Base-by-base conservation (phyloP, 2,113 vertebrate species). In the Salvator merianae region DNA sequence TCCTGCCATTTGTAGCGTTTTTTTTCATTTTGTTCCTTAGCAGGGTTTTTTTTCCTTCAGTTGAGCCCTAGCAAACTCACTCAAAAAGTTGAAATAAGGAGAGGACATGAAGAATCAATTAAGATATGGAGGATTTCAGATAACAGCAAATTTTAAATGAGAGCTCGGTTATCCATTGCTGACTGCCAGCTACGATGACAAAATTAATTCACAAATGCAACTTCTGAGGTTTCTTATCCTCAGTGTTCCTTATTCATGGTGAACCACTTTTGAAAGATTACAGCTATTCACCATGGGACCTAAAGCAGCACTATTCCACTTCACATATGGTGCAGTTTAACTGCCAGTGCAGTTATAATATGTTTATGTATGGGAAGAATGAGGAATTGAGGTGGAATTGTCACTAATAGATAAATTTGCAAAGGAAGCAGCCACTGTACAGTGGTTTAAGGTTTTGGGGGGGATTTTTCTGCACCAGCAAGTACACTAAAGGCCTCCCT, bases 81-180 rank as follows among this genome's bases (percentile, higher is more conserved):
- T 94, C 88, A 82, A 82, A 84, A 90, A 70, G 89, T 76, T 83
- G 87, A 86, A 91, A 93, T 88, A 93, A 88, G 79, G 55, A 85
- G 6, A 82, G 85, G 81, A 88, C 91, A 91, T 92, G 92, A 94
- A 93, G 91, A 91, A 91, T 88, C 93, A 93, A 93, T 94, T 94
- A 93, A 94, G 88, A 94, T 92, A 93, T 93, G 83, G 84, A 84
- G 90, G 43, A 85, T 91, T 81, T 88, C 92, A 91, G 91, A 91
- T 91, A 93, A 92, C 89, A 94, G 92, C 91, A 91, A 85, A 77
- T 90, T 90, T 91, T 93, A 92, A 93, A 92, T 91, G 89, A 81
- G 86, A 91, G 79, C 83, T 92, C 91, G 93, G 93, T 94, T 94
- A 93, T 91, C 89, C 84, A 92, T 91, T 94, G 89, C 91, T 93